Evolutionary conservation across 2,797 vertebrate species (phyloP), one percentile per base, ranked within the genome.

Genomic region (Eulemur mongoz): DNA sequence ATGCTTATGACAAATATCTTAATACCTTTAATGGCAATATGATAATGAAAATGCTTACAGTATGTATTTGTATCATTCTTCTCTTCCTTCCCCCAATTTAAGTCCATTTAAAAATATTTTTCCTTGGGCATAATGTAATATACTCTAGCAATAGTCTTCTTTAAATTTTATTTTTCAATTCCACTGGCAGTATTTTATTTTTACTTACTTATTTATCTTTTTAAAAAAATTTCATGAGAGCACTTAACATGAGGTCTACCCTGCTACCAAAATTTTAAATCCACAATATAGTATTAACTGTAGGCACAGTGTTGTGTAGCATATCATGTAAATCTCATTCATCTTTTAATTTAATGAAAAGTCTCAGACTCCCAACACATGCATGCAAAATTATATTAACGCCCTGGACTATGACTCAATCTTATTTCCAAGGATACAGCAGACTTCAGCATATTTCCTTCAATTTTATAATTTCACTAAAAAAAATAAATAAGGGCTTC

Each of bases 1-100:
- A 92, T 89, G 83, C 83, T 93, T 43, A 14, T 75, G 91, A 86
- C 15, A 93, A 96, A 95, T 30, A 70, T 7, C 67, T 97, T 93
- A 61, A 88, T 2, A 20, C 95, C 90, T 98, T 96, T 82, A 76
- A 43, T 79, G 81, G 15, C 69, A 80, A 89, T 81, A 86, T 72
- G 83, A 54, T 7, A 14, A 96, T 94, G 45, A 69, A 54, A 96
- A 91, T 91, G 65, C 3, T 18, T 57, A 61, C 0, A 54, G 9
- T 69, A 43, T 85, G 11, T 65, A 17, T 43, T 85, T 73, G 13
- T 4, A 72, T 84, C 11, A 50, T 65, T 54, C 18, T 78, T 80
- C 0, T 65, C 57, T 72, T 83, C 59, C n/a, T 82, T 59, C 8
- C 38, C 30, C 32, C 79, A 79, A 85, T 52, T 82, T 7, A 94